phyloP scores from a whole-genome alignment of 2,888 invertebrate genomes.

The Tubiluchus corallicola region DNA sequence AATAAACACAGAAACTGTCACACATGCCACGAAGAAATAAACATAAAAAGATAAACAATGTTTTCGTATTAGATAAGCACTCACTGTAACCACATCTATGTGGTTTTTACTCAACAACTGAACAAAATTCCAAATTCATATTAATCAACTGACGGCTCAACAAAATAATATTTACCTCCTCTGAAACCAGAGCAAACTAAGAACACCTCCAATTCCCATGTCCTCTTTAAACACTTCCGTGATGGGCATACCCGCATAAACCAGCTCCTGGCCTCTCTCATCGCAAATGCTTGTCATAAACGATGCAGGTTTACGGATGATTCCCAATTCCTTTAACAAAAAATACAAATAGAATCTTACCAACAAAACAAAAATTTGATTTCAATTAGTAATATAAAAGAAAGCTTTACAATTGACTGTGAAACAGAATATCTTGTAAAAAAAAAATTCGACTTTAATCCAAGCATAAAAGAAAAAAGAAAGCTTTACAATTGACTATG shows the following conservation, averaged over 20 bases:
- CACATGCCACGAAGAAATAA: too few relatives aligned
- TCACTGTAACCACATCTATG: conserved; percentile 5
- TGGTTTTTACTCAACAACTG: conserved; percentile 4
- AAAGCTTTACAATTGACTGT: too few relatives aligned
- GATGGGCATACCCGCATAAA: conserved; percentile 81
- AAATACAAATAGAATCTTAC: neutral
- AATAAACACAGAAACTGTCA: too few relatives aligned
- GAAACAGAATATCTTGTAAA: too few relatives aligned
- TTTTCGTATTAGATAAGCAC: neutral
- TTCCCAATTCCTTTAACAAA: conserved; percentile 57
- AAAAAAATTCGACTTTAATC: neutral
- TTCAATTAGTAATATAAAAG: too few relatives aligned
- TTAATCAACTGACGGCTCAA: neutral
- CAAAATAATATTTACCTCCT: conserved; percentile 38
- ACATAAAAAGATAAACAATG: neutral
- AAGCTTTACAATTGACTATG: too few relatives aligned
- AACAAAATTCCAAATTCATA: neutral
- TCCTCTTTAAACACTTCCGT: conserved; percentile 60
- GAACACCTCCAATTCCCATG: conserved; percentile 91
- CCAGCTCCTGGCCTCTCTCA: conserved; percentile 87
- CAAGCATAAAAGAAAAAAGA: too few relatives aligned
- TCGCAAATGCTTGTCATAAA: conserved; percentile 99
- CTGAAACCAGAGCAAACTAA: conserved; percentile 95
- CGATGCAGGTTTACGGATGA: conserved; percentile 94
- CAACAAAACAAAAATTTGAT: too few relatives aligned